These are phyloP conservation scores for Ellobium chinense DNA, from an alignment of 2,888 invertebrate genomes.

Conservation along the genomic window DNA sequence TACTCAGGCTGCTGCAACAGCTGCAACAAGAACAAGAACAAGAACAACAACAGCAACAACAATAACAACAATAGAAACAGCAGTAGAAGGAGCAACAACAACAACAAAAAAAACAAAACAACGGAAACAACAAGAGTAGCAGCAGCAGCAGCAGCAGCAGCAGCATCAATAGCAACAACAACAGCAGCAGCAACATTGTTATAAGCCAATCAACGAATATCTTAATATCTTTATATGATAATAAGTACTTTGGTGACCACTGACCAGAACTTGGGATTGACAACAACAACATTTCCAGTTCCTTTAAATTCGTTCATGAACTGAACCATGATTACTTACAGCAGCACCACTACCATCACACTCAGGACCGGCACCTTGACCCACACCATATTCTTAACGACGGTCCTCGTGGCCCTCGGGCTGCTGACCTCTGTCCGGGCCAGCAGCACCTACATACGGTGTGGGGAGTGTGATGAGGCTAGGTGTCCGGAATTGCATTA, in stretches of 20 bases:
- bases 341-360: background rate
- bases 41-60: background rate
- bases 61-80: background rate
- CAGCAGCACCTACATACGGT: constrained; percentile 32
- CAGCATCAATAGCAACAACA: background rate
- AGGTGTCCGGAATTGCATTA: constrained; percentile 64
- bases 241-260: no score
- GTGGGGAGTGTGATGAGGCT: constrained; percentile 55
- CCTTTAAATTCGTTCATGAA: no score
- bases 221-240: no score
- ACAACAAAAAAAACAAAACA: no score
- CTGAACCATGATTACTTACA: background rate
- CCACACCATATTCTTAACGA: background rate
- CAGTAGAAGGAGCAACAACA: no score
- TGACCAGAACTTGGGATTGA: no score
- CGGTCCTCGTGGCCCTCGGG: background rate
- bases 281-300: no score
- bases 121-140: background rate
- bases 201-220: no score
- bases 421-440: background rate
- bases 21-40: background rate
- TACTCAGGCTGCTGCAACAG: background rate
- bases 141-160: background rate
- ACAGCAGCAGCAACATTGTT: no score
- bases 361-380: background rate